Evolutionary conservation across 2,797 vertebrate species (phyloP).

Genomic region (Aplochiton taeniatus): DNA sequence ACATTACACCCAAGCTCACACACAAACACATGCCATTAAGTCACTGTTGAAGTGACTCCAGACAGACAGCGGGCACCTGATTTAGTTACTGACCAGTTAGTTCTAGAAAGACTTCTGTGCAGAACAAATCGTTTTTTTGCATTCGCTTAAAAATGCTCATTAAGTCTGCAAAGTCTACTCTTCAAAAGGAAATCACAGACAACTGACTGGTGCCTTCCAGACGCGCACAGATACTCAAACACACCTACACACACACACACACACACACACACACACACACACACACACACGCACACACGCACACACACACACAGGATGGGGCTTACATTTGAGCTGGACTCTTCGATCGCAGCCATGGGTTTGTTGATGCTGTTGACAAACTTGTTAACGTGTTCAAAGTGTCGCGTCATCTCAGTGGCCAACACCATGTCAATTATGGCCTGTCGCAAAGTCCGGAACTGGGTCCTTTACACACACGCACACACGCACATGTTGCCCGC

Average conservation of each 20-base stretch:
- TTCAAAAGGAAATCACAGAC: too few species aligned
- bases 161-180: too few species aligned
- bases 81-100: too few species aligned
- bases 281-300: neutral
- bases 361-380: slow-evolving; percentile 98
- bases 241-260: slow-evolving; percentile 11
- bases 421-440: slow-evolving; percentile 97
- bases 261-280: slow-evolving; percentile 9
- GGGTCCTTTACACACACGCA: slow-evolving; percentile 77
- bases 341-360: slow-evolving; percentile 86
- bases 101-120: too few species aligned
- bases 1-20: too few species aligned
- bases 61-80: too few species aligned
- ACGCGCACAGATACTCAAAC: neutral
- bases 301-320: neutral
- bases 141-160: too few species aligned
- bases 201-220: neutral
- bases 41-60: too few species aligned
- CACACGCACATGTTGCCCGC: neutral
- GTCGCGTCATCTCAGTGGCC: slow-evolving; percentile 97
- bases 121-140: too few species aligned
- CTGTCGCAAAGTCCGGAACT: slow-evolving; percentile 91
- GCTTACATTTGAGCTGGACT: slow-evolving; percentile 62
- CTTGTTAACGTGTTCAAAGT: slow-evolving; percentile 98
- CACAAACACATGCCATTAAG: too few species aligned